Evolutionary conservation across 2,888 invertebrate species (phyloP), one percentile per base, ranked within the genome.

Genomic region (Tiliacea aurago): DNA sequence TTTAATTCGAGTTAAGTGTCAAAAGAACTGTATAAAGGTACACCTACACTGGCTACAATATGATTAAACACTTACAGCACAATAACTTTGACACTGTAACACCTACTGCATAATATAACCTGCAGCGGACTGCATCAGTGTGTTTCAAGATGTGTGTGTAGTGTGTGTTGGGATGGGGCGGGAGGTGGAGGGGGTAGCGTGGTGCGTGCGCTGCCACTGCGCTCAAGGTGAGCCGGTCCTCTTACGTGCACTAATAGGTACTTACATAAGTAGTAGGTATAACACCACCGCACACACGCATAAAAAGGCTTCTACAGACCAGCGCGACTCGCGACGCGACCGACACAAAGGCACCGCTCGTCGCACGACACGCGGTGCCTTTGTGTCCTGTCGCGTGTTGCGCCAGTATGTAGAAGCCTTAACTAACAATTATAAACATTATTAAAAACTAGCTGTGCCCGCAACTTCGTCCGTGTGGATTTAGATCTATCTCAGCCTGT

Each of bases 201-300:
- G 20, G 45, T 56, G 3, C 37, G 41, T 59, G 37, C 23, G 77
- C 47, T 28, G 58, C 55, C 51, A 66, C 43, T 28, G 65, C 76
- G 28, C 47, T 78, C 80, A 70, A 76, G 76, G 76, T 83, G 78
- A 86, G 61, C 84, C 41, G 66, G 71, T 81, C 62, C 56, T 55
- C 69, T 56, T 73, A 65, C 76, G 73, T 71, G 68, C 56, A 56
- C 7, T 9, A n/a, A 20, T 43, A 43, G 33, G 7, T 51, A 45
- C 20, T 15, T 13, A 51, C 13, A 23, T 10, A 15, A 33, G 49
- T 33, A 33, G 18, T 59, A 28, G n/a, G n/a, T 20, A 1, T 9
- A 76, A 18, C 10, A 23, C 15, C 13, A 49, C 3, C 11, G 5
- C 28, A 20, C 49, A 58, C 55, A 66, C 61, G 23, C 37, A n/a